Base-by-base conservation (phyloP, 2,797 vertebrate genomes). In the Remorina albescens region DNA sequence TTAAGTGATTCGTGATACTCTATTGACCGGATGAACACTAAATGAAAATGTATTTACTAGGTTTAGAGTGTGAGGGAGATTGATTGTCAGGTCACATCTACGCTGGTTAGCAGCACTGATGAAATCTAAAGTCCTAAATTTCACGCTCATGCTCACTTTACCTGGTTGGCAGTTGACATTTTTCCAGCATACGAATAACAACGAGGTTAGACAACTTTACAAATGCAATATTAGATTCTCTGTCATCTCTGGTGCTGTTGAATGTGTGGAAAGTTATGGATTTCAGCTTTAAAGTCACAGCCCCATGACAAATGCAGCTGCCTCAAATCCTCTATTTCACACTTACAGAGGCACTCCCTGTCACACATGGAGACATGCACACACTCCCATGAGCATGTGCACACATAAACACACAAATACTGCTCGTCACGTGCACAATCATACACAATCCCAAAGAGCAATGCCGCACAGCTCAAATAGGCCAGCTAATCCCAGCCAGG, bases 401-500 rank as follows among this genome's bases (percentile, higher is more conserved):
- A 28, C 70, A 63, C 54, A 72, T 44, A 56, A 5, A 70, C 25
- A 87, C 64, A 76, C 75, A 54, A 55, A 56, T 34, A 50, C 68
- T 47, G 72, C 81, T 76, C 71, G 78, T 76, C 74, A 75, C 80
- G 80, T 57, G 72, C 86, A 84, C 85, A 71, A 60, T 78, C 69
- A 60, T 37, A 60, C 83, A 81, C 78, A 82, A 83, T 81, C 85
- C 86, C 84, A 86, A 65, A 83, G 76, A 91, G 92, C 86, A 87
- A 86, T 67, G 82, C 78, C 18, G 42, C 74, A 81, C 78, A 74
- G 85, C 90, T 88, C 83, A 90, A 92, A 90, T 85, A 86, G 88
- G 92, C 88, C 90, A 88, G 82, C 78, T 91, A 92, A 92, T 91
- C 86, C 89, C 75, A 85, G 87, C 69, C 74, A 69, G 81, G 54